Percentiles rank a stretch among this genome's conserved stretches.
These are phyloP conservation scores for Rallus crepitans DNA, from an alignment of 2,797 vertebrate genomes.

Conservation along the genomic window DNA sequence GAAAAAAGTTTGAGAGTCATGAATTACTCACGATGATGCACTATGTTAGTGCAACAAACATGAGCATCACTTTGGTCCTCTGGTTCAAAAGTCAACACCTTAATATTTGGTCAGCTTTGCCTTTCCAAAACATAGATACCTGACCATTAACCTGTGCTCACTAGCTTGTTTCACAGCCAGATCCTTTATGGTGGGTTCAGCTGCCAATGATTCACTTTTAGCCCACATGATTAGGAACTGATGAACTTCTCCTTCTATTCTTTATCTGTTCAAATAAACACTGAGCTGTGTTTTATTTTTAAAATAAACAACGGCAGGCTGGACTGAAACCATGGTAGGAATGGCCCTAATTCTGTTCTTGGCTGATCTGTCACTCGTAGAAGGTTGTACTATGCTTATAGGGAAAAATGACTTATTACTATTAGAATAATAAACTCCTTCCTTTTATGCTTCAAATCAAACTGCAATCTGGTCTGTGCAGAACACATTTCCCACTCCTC, in stretches of 20 bases:
- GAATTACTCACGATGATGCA: neutral
- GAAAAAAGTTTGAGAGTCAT: neutral
- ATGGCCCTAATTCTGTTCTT: conserved; percentile 52
- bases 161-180: neutral
- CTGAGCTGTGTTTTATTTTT: conserved; percentile 31
- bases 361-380: conserved; percentile 22
- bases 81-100: neutral
- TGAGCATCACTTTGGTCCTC: neutral
- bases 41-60: neutral
- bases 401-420: conserved; percentile 64
- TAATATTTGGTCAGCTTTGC: neutral
- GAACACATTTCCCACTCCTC: conserved; percentile 57
- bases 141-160: neutral
- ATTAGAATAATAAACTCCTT: conserved; percentile 70
- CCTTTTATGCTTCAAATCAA: conserved; percentile 65
- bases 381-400: conserved; percentile 43
- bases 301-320: conserved; percentile 52
- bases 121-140: neutral
- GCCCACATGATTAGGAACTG: neutral
- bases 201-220: conserved; percentile 3
- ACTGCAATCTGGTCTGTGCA: conserved; percentile 56
- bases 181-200: neutral
- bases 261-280: conserved; percentile 50
- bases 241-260: conserved; percentile 39
- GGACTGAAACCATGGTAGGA: conserved; percentile 28